phyloP scores from a whole-genome alignment of 2,797 vertebrate species.

The Chaetodon trifasciatus region DNA sequence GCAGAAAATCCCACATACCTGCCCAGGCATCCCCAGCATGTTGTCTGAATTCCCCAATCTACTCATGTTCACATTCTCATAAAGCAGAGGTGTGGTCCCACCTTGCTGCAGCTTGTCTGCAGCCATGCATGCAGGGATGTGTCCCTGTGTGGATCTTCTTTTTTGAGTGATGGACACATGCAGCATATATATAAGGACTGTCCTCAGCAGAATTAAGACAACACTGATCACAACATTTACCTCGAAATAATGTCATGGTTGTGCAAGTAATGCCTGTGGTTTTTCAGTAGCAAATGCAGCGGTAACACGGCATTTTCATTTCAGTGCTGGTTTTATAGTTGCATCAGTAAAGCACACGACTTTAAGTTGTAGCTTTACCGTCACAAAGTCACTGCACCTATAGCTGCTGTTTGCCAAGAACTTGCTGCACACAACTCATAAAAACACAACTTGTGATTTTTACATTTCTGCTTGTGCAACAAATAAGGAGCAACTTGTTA shows the following conservation, averaged over 20 bases:
- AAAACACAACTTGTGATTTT: background rate
- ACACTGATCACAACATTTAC: too few species aligned
- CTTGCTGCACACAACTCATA: background rate
- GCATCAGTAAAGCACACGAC: background rate
- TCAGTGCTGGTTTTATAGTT: background rate
- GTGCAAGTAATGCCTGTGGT: background rate
- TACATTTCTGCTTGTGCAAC: background rate
- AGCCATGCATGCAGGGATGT: slow-evolving; percentile 54
- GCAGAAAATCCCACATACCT: slow-evolving; percentile 80
- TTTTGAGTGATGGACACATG: slow-evolving; percentile 16
- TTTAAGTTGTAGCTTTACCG: background rate
- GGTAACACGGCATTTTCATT: background rate
- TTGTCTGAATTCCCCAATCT: slow-evolving; percentile 76
- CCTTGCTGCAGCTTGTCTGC: slow-evolving; percentile 76
- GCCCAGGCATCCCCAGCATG: slow-evolving; percentile 81
- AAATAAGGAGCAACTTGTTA: background rate
- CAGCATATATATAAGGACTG: background rate
- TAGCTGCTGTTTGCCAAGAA: background rate
- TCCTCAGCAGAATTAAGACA: background rate
- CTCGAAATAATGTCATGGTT: background rate
- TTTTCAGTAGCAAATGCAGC: background rate
- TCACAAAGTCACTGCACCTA: background rate
- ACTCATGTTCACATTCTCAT: slow-evolving; percentile 68
- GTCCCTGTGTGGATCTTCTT: slow-evolving; percentile 50
- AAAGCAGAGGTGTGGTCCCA: slow-evolving; percentile 68